Evolutionary conservation across 2,113 vertebrate species (phyloP).

Genomic region (Toxotes jaculatrix): DNA sequence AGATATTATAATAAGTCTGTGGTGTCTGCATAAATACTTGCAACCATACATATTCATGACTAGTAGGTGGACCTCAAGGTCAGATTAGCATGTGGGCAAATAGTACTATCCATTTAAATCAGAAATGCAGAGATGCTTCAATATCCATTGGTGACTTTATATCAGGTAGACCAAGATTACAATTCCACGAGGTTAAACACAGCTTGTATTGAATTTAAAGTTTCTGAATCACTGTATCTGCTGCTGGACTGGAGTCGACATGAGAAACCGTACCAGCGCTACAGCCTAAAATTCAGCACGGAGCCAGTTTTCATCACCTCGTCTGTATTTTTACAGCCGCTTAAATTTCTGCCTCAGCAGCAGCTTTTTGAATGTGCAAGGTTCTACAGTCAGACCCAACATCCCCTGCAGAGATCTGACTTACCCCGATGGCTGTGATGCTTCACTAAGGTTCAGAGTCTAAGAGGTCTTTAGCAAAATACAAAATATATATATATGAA

Average conservation of each 20-base stretch:
- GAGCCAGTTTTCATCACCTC: neutral
- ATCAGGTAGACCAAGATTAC: neutral
- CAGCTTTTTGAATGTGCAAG: neutral
- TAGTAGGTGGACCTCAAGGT: constrained; percentile 49
- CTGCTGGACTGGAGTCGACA: neutral
- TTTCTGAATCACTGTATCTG: neutral
- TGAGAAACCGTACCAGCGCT: no score
- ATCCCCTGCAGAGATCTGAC: neutral
- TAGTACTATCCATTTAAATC: constrained; percentile 17
- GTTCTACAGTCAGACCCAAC: neutral
- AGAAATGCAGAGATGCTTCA: constrained; percentile 19
- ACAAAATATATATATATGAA: neutral
- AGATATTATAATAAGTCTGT: constrained; percentile 10
- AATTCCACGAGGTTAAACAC: neutral
- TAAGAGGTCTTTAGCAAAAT: neutral
- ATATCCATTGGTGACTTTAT: neutral
- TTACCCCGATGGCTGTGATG: neutral
- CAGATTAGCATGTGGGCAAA: constrained; percentile 44
- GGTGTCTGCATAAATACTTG: constrained; percentile 41
- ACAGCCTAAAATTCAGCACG: neutral
- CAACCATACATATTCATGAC: constrained; percentile 56
- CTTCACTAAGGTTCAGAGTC: neutral
- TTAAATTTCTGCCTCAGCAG: neutral
- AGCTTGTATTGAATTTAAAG: neutral
- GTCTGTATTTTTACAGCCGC: neutral